Evolutionary conservation across 2,797 vertebrate genomes (phyloP).

Genomic region (Octomys mimax): DNA sequence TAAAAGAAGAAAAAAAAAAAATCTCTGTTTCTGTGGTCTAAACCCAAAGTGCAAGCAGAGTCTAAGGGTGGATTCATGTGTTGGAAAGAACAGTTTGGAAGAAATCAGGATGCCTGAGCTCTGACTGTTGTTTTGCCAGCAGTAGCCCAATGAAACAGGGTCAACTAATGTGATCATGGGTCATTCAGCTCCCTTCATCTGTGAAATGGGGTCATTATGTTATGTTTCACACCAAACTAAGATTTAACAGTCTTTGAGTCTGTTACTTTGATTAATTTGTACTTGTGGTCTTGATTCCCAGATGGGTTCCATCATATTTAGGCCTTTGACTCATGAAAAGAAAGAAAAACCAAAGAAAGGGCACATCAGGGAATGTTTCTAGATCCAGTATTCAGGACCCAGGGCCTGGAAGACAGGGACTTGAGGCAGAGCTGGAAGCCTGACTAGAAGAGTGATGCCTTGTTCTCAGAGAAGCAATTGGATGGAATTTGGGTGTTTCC

Average conservation of each 20-base stretch:
- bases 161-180: background rate
- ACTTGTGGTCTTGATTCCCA: background rate
- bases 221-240: background rate
- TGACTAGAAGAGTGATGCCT: background rate
- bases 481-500: constrained; percentile 3
- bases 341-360: background rate
- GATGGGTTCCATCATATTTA: background rate
- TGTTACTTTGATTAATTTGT: background rate
- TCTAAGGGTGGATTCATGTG: background rate
- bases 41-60: background rate
- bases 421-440: background rate
- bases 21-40: background rate
- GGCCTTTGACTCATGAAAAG: background rate
- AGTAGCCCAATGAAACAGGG: no score
- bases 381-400: background rate
- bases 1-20: background rate
- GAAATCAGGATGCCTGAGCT: background rate
- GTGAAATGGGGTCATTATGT: background rate
- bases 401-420: background rate
- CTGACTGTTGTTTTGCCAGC: background rate
- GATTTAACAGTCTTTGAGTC: background rate
- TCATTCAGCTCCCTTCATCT: background rate
- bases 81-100: background rate
- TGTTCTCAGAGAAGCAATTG: constrained; percentile 39
- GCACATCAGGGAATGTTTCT: background rate